These are phyloP conservation scores for Phataginus tetradactyla DNA, from an alignment of 2,797 vertebrate species.

Conservation along the genomic window DNA sequence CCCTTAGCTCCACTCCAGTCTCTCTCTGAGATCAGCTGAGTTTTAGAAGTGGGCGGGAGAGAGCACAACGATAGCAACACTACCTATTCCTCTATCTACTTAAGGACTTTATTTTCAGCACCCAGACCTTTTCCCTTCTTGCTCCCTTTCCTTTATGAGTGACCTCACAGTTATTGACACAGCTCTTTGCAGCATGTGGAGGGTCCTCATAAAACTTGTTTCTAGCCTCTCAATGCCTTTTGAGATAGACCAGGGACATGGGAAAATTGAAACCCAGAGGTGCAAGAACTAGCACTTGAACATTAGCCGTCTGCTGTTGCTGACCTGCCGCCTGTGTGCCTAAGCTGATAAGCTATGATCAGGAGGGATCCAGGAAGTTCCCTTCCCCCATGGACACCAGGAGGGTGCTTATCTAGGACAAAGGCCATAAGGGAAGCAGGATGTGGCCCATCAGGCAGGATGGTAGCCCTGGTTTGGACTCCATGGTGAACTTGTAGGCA, in stretches of 20 bases:
- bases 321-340: not conserved
- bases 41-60: not conserved
- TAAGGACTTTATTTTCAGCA: not conserved
- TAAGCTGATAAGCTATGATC: not conserved
- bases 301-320: not conserved
- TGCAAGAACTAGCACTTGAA: conserved; percentile 3
- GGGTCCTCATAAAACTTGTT: not conserved
- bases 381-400: not conserved
- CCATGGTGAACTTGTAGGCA: not conserved
- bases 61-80: not conserved
- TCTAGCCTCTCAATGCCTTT: not conserved
- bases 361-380: not conserved
- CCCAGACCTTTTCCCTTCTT: not conserved
- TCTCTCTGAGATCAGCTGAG: not conserved
- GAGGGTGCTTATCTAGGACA: conserved; percentile 2
- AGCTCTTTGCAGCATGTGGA: not conserved
- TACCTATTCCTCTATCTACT: not conserved
- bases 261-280: not conserved
- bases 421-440: conserved; percentile 42
- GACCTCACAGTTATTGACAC: not conserved
- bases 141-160: not conserved
- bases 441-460: not conserved
- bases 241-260: not conserved
- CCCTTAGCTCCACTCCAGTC: not conserved
- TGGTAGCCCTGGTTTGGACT: not conserved